These are phyloP conservation scores for Ennomos fuscantarius DNA, from an alignment of 2,888 invertebrate species.

Conservation along the genomic window DNA sequence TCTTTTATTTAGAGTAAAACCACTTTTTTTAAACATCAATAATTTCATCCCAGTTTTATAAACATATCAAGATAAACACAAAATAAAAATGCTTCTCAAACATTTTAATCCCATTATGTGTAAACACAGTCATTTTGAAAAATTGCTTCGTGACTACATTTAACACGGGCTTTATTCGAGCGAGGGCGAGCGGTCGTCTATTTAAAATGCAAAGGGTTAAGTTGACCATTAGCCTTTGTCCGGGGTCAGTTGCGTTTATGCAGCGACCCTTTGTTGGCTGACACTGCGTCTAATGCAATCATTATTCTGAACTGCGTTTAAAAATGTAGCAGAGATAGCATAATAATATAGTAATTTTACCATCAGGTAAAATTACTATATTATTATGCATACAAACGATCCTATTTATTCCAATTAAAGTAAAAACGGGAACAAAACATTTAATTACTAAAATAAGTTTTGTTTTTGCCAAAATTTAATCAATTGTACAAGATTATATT, in stretches of 20 bases:
- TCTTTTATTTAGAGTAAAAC: too few relatives aligned
- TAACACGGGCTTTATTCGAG: neutral
- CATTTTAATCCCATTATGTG: neutral
- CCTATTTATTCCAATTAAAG: too few relatives aligned
- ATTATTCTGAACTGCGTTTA: neutral
- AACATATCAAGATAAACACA: neutral
- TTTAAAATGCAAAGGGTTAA: slow-evolving; percentile 26
- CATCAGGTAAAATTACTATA: too few relatives aligned
- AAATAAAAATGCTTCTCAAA: neutral
- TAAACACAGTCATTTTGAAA: slow-evolving; percentile 4
- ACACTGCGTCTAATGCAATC: slow-evolving; percentile 6
- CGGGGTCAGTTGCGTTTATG: slow-evolving; percentile 19
- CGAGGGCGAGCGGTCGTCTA: slow-evolving; percentile 10
- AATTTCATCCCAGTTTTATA: too few relatives aligned
- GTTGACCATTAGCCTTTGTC: slow-evolving; percentile 17
- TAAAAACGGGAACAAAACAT: too few relatives aligned
- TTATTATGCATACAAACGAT: too few relatives aligned
- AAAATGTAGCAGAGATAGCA: neutral
- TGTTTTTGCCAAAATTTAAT: too few relatives aligned
- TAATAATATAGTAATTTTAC: too few relatives aligned
- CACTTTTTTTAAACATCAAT: too few relatives aligned
- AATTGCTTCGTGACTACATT: slow-evolving; percentile 12
- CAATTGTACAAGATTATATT: too few relatives aligned
- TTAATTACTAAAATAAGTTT: too few relatives aligned
- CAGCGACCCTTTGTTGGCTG: slow-evolving; percentile 18